These are phyloP conservation scores for Apomyelois bistriatella DNA, from an alignment of 2,888 invertebrate genomes.

Conservation along the genomic window DNA sequence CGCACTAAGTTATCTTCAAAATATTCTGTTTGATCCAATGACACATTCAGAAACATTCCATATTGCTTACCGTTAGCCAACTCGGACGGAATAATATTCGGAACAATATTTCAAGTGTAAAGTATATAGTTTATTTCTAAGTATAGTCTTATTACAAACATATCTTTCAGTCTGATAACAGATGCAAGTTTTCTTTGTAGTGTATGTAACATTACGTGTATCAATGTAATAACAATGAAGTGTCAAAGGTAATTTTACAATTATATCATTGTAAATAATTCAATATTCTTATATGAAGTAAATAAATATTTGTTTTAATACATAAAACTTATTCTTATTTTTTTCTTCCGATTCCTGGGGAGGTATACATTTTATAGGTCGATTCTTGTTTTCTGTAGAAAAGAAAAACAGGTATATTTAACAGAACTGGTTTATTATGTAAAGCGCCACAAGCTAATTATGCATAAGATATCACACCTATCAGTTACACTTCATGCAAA, in stretches of 20 bases:
- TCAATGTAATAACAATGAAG: slow-evolving; percentile 74
- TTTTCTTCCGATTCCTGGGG: not conserved
- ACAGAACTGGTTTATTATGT: slow-evolving; percentile 8
- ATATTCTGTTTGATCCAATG: slow-evolving; percentile 33
- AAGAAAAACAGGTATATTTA: slow-evolving; percentile 12
- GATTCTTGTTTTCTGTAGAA: slow-evolving; percentile 15
- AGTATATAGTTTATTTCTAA: slow-evolving; percentile 68
- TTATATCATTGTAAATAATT: slow-evolving; percentile 79
- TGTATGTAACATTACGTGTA: slow-evolving; percentile 68
- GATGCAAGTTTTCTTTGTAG: slow-evolving; percentile 79
- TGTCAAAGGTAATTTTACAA: slow-evolving; percentile 62
- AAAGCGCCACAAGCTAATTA: slow-evolving; percentile 1
- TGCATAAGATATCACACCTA: not conserved
- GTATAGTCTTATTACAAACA: slow-evolving; percentile 71
- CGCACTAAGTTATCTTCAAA: slow-evolving; percentile 18
- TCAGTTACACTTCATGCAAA: not conserved
- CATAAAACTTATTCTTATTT: slow-evolving; percentile 37
- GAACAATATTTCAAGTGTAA: slow-evolving; percentile 68
- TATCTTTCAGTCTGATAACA: slow-evolving; percentile 72
- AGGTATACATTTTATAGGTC: slow-evolving; percentile 11
- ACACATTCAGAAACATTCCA: slow-evolving; percentile 71
- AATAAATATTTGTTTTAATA: slow-evolving; percentile 79
- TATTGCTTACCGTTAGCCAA: slow-evolving; percentile 50
- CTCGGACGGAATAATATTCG: slow-evolving; percentile 54
- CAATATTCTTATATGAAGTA: slow-evolving; percentile 74